Conservation (phyloP, 2,888 invertebrate genomes). For the Rhodophaea formosa region DNA sequence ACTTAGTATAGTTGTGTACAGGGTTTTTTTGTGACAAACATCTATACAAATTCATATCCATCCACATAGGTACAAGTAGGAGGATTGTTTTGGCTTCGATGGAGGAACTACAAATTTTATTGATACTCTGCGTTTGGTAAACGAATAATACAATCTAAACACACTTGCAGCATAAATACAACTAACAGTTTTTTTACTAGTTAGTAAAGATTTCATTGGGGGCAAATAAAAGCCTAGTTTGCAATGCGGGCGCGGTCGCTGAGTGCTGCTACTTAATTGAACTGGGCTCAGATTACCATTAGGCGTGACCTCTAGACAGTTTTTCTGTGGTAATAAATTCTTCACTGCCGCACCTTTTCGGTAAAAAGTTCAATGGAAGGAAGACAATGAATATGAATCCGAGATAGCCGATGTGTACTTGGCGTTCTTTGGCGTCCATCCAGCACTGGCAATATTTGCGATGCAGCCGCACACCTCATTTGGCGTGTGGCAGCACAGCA, state of each 20-base stretch:
- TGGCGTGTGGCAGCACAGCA: conserved; percentile 72
- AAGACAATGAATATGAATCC: neutral
- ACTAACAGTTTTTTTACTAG: neutral
- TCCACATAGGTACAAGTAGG: no score
- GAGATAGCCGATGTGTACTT: conserved; percentile 23
- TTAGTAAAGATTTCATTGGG: conserved; percentile 17
- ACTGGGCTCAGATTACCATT: conserved; percentile 50
- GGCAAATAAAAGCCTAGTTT: conserved; percentile 26
- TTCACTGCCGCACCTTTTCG: conserved; percentile 46
- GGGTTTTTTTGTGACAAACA: no score
- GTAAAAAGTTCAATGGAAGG: conserved; percentile 19
- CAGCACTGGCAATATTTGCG: conserved; percentile 55
- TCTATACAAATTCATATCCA: no score
- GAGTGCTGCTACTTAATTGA: conserved; percentile 49
- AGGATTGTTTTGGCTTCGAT: no score
- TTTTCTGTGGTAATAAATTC: conserved; percentile 41
- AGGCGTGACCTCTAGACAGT: conserved; percentile 54
- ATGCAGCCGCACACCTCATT: conserved; percentile 68
- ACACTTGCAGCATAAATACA: no score
- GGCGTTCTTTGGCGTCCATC: conserved; percentile 37
- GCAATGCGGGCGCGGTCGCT: conserved; percentile 36
- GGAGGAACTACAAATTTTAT: no score
- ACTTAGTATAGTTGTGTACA: no score
- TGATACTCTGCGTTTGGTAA: no score
- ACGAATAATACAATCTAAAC: no score